Conservation (phyloP, 2,888 invertebrate genomes). For the Thera britannica region DNA sequence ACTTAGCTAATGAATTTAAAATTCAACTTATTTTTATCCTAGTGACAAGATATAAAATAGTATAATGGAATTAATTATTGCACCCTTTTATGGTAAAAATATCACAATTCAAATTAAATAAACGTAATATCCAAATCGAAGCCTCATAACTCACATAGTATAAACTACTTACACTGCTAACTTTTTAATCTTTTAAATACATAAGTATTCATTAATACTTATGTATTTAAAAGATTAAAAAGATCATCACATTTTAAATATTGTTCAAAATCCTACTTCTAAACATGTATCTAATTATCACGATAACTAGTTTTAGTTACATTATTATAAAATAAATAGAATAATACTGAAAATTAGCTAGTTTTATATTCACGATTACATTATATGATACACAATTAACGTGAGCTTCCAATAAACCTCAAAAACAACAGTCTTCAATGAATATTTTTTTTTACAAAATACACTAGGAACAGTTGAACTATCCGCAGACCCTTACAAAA, state of each 20-base stretch:
- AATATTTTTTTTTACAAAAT: no score
- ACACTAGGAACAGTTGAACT: no score
- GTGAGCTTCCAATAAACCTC: not conserved
- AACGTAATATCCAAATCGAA: not conserved
- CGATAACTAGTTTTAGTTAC: not conserved
- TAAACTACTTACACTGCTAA: not conserved
- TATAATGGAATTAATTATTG: not conserved
- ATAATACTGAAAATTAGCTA: not conserved
- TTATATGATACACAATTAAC: not conserved
- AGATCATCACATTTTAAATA: not conserved
- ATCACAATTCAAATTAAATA: not conserved
- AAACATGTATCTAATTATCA: not conserved
- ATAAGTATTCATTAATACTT: not conserved
- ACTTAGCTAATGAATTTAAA: constrained; percentile 1
- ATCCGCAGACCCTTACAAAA: no score
- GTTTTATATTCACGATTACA: not conserved
- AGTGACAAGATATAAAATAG: not conserved
- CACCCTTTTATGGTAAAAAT: not conserved
- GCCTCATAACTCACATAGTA: not conserved
- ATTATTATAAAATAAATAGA: not conserved
- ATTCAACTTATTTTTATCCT: not conserved
- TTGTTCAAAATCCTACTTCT: not conserved
- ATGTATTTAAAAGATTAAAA: not conserved
- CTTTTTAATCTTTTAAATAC: no score
- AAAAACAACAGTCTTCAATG: not conserved